Evolutionary conservation across 2,113 vertebrate genomes (phyloP).

Genomic region (Rhea pennata): DNA sequence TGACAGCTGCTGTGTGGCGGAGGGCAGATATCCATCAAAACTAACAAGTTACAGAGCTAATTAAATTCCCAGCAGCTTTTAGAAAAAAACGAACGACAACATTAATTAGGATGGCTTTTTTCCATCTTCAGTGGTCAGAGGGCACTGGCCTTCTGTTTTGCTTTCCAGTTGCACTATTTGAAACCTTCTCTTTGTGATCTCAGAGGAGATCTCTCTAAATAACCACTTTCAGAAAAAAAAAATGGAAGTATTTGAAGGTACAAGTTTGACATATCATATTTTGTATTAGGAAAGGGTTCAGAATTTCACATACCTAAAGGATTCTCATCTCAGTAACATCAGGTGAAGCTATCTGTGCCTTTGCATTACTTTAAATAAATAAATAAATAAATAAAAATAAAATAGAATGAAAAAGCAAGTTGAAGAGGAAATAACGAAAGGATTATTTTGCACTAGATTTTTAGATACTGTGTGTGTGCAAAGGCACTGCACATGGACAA

Average conservation of each 20-base stretch:
- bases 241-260: not conserved
- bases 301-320: not conserved
- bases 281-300: not conserved
- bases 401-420: not conserved
- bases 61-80: conserved; percentile 50
- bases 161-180: not conserved
- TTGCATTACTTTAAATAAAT: not conserved
- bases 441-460: not conserved
- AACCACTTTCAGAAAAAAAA: not conserved
- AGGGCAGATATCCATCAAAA: conserved; percentile 49
- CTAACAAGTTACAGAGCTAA: conserved; percentile 36
- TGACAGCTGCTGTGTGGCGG: not conserved
- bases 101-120: conserved; percentile 29
- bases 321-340: not conserved
- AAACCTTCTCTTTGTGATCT: not conserved
- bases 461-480: not conserved
- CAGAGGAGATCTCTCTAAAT: not conserved
- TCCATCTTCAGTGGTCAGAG: not conserved
- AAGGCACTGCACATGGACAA: not conserved
- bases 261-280: not conserved
- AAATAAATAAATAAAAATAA: not conserved
- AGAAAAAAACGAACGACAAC: not conserved
- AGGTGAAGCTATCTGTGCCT: not conserved
- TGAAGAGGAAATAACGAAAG: not conserved
- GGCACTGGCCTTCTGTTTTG: not conserved